Evolutionary conservation across 1,140 invertebrate species (phyloP), one percentile per base, ranked within the genome.

Genomic region (Pectinophora gossypiella): DNA sequence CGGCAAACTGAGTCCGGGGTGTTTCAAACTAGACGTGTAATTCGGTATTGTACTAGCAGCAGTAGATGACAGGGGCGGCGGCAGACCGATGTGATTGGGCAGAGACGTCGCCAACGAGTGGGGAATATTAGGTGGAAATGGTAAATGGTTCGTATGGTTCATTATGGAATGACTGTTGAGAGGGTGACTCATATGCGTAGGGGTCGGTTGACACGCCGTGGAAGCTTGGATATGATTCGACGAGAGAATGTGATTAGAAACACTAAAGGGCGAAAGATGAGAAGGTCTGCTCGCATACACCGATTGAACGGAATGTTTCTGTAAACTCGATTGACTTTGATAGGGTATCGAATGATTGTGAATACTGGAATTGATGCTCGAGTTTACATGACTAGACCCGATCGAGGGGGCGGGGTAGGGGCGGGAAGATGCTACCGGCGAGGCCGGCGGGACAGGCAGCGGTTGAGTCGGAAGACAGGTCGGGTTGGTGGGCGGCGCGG

Each of bases 371-470:
- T 69, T 79, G 67, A 84, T 59, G 76, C 72, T 85, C 56, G 83
- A 83, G 74, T 77, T 84, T 71, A 82, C 70, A 70, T 85, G 82
- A 86, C 83, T 86, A 86, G 83, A 86, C 65, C 73, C 78, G 69
- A 86, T 84, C 46, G 76, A 61, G 48, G 80, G 72, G 52, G 68
- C 55, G 35, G 74, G 71, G 58, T 76, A 86, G 42, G 76, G 69
- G 54, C 80, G 76, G 32, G 79, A 85, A 18, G 62, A 67, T 27
- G 75, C 67, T n/a, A 65, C 64, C 46, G 82, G 82, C 22, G 82
- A 84, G 42, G 62, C 40, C 19, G 80, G 72, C 46, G 76, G 76
- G 43, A 68, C 68, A 47, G 72, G 51, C 19, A 69, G 45, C 40
- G 70, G 63, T 52, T 80, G 79, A 68, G 67, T 82, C 54, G 82